These are phyloP conservation scores for Lutjanus erythropterus DNA, from an alignment of 2,113 vertebrate genomes.

Conservation along the genomic window DNA sequence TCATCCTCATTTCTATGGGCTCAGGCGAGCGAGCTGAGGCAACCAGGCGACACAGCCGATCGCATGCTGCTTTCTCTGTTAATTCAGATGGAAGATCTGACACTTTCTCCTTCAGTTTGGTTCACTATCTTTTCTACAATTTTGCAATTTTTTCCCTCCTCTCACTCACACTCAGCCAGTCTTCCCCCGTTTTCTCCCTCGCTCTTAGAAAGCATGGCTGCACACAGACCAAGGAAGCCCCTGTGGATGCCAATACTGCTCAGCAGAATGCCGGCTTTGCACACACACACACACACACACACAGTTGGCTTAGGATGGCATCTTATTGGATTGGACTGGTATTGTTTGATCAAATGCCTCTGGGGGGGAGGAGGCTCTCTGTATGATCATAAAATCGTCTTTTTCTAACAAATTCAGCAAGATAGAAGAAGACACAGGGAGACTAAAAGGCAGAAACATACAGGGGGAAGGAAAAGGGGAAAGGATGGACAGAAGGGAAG, in stretches of 20 bases:
- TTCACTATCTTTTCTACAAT: constrained; percentile 6
- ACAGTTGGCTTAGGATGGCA: constrained; percentile 25
- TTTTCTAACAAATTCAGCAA: constrained; percentile 25
- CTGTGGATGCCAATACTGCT: constrained; percentile 33
- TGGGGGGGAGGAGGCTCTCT: not conserved
- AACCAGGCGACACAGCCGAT: constrained; percentile 10
- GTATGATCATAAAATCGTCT: constrained; percentile 23
- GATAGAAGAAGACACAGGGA: not conserved
- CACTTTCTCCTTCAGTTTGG: constrained; percentile 25
- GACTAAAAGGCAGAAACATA: too few species aligned
- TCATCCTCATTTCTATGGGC: constrained; percentile 35
- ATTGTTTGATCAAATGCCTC: constrained; percentile 50
- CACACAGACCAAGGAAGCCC: constrained; percentile 23
- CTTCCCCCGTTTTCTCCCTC: constrained; percentile 1
- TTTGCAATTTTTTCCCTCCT: not conserved
- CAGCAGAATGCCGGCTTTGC: constrained; percentile 15
- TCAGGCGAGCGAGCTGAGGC: constrained; percentile 24
- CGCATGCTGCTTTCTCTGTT: constrained; percentile 14
- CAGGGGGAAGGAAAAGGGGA: not conserved
- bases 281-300: constrained; percentile 23
- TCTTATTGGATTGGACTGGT: constrained; percentile 46
- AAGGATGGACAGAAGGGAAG: not conserved
- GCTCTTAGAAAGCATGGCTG: constrained; percentile 2
- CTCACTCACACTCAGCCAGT: not conserved
- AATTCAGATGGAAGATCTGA: constrained; percentile 41